Evolutionary conservation across 2,888 invertebrate species (phyloP), one percentile per base, ranked within the genome.

Genomic region (Kuschelorhynchus macadamiae): DNA sequence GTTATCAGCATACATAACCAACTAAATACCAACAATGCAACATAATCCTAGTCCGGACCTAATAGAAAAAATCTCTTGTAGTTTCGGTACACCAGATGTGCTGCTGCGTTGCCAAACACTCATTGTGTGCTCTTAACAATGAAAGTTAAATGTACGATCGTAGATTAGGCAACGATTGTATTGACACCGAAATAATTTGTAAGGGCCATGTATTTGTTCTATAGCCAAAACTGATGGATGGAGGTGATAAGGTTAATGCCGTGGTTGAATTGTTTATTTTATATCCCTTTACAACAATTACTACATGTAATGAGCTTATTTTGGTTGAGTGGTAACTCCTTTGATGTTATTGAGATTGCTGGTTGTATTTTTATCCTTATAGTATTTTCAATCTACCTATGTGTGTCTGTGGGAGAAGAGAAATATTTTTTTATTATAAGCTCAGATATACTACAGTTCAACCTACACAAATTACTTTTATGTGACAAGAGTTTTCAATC

Each of bases 71-170:
- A 67, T 56, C 60, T 59, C 60, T 46, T 49, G 52, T 49, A 56
- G 36, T 49, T 57, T 65, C 57, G 41, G 32, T 66, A 46, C 41
- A 81, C 80, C 82, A 82, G 82, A 81, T 82, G 82, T 82, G 81
- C 81, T 78, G 79, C 78, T 77, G 78, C 80, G 79, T 81, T 80
- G 79, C 80, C 79, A 82, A 81, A 76, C 76, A 81, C 79, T 78
- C 81, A 81, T 81, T 82, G 81, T 81, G 79, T 77, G 77, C 77
- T 76, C 75, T 73, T 77, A 81, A 68, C 81, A 82, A 82, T 81
- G 81, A 82, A 82, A 82, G 82, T 82, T 82, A 82, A 82, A 82
- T 81, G 81, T 80, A 79, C 80, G 82, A 81, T 81, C 81, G 80
- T 77, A 80, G 82, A 82, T 82, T 82, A 82, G 81, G 81, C 79